Evolutionary conservation across 1,140 invertebrate genomes (phyloP).

Genomic region (Trissolcus basalis): DNA sequence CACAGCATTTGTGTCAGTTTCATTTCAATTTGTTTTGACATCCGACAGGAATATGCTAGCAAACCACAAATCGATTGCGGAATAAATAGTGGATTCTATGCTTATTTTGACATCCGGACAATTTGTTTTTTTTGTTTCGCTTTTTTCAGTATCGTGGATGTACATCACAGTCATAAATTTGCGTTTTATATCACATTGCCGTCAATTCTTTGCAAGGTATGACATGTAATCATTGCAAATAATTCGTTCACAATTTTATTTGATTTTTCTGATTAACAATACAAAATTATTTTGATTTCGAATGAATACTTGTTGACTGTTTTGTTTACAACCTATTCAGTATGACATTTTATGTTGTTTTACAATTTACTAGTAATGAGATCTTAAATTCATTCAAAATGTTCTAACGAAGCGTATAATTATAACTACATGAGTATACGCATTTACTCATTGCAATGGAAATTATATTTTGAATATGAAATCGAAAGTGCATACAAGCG

Average conservation of each 20-base stretch:
- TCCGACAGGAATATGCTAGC: slow-evolving; percentile 36
- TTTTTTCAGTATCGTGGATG: slow-evolving; percentile 22
- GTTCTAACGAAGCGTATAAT: too few species aligned
- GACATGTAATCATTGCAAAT: slow-evolving; percentile 12
- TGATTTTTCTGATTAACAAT: too few species aligned
- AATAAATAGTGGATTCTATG: slow-evolving; percentile 51
- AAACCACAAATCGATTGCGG: slow-evolving; percentile 51
- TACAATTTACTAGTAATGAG: too few species aligned
- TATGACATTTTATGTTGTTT: too few species aligned
- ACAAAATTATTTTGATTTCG: too few species aligned
- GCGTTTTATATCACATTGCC: slow-evolving; percentile 23
- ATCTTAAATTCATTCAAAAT: too few species aligned
- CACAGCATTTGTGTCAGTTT: slow-evolving; percentile 47
- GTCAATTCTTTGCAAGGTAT: slow-evolving; percentile 15
- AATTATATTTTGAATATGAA: slow-evolving; percentile 40
- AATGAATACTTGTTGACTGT: too few species aligned
- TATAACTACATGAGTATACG: too few species aligned
- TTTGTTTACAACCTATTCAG: too few species aligned
- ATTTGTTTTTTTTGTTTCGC: slow-evolving; percentile 34
- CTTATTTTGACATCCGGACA: slow-evolving; percentile 48
- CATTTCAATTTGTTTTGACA: slow-evolving; percentile 39
- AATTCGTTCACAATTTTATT: slow-evolving; percentile 6
- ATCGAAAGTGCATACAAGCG: slow-evolving; percentile 40
- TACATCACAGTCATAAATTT: slow-evolving; percentile 37
- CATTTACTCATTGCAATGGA: slow-evolving; percentile 13